Evolutionary conservation across 2,888 invertebrate genomes (phyloP).

Genomic region (Drosophila phalerata): DNA sequence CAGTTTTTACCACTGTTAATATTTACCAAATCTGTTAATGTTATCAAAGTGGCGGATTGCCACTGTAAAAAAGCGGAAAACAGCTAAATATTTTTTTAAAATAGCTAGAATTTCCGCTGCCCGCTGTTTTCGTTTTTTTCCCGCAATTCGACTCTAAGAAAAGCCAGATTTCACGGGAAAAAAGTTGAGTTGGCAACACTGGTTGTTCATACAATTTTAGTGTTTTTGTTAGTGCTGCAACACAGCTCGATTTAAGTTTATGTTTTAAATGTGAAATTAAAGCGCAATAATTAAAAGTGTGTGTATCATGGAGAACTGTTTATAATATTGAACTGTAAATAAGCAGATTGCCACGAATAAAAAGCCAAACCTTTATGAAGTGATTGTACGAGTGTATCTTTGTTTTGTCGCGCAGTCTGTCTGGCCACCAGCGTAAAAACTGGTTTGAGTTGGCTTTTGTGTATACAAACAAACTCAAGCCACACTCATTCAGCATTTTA

Average conservation of each 20-base stretch:
- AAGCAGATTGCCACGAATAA: conserved; percentile 1
- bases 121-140: no score
- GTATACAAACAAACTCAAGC: conserved; percentile 37
- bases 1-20: no score
- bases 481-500: conserved; percentile 38
- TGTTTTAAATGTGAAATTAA: conserved; percentile 30
- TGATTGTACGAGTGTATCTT: conserved; percentile 25
- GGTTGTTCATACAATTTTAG: conserved; percentile 23
- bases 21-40: no score
- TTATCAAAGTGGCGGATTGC: no score
- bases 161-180: no score
- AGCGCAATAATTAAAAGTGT: conserved; percentile 24
- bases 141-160: no score
- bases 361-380: conserved; percentile 9
- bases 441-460: conserved; percentile 63
- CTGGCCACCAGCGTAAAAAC: conserved; percentile 53
- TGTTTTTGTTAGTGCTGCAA: conserved; percentile 44
- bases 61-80: no score
- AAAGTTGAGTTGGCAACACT: no score
- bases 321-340: background rate
- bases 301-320: background rate
- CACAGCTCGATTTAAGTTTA: conserved; percentile 47
- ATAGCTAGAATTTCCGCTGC: no score
- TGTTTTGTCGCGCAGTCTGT: conserved; percentile 30
- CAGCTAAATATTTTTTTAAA: no score